These are phyloP conservation scores for Saccopteryx leptura DNA, from an alignment of 2,113 vertebrate species.

Conservation along the genomic window DNA sequence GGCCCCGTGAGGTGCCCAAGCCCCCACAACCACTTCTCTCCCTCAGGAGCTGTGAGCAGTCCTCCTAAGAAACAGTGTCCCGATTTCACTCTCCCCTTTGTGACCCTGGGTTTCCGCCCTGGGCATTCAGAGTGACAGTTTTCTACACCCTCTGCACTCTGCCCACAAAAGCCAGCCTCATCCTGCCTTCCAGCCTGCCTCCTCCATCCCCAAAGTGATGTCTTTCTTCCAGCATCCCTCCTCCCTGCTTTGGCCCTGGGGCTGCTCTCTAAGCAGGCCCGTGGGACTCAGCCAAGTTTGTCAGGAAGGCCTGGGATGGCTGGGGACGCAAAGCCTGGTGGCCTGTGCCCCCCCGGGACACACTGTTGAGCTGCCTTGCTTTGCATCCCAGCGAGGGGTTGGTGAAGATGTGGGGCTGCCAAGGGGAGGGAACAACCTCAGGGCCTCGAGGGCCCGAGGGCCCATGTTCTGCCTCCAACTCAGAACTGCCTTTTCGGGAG, in stretches of 20 bases:
- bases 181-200: conserved; percentile 47
- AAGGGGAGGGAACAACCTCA: neutral
- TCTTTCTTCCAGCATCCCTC: neutral
- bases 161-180: conserved; percentile 51
- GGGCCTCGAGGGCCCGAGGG: neutral
- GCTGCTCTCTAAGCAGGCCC: neutral
- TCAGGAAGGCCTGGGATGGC: neutral
- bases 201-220: neutral
- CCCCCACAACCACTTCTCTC: neutral
- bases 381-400: fast-evolving
- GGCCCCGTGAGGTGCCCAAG: neutral
- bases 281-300: neutral
- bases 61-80: fast-evolving
- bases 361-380: neutral
- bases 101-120: neutral
- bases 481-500: neutral
- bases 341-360: neutral
- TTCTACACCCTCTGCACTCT: neutral
- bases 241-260: neutral
- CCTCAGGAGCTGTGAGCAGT: neutral
- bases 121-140: conserved; percentile 4
- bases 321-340: neutral
- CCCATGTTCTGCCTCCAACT: neutral
- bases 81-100: neutral
- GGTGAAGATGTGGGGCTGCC: neutral